Evolutionary conservation across 2,797 vertebrate species (phyloP).

Genomic region (Enteromius afrohamiltoni): DNA sequence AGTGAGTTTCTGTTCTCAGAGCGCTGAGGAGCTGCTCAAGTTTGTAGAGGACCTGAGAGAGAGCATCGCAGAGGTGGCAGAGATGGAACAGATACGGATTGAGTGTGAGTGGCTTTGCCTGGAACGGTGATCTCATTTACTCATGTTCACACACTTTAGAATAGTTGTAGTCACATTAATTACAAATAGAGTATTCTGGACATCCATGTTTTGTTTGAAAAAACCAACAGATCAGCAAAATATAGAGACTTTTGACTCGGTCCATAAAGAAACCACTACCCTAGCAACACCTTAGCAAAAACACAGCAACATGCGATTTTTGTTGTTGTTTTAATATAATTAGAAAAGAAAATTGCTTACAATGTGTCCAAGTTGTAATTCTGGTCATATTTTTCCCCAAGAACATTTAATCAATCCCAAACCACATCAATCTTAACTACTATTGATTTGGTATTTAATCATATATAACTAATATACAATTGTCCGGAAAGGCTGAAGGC

Average conservation of each 20-base stretch:
- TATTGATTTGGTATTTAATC: too few relatives aligned
- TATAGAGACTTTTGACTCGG: not conserved
- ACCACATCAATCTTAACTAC: too few relatives aligned
- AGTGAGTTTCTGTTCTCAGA: conserved; percentile 95
- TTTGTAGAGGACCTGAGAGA: conserved; percentile 97
- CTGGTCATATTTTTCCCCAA: too few relatives aligned
- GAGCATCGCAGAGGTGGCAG: conserved; percentile 95
- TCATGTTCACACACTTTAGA: not conserved
- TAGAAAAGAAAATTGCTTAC: not conserved
- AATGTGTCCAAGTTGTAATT: too few relatives aligned
- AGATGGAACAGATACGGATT: conserved; percentile 98
- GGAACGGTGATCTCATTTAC: not conserved
- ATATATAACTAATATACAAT: too few relatives aligned
- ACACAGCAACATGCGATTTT: not conserved
- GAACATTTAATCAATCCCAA: too few relatives aligned
- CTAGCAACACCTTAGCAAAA: not conserved
- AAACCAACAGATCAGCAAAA: not conserved
- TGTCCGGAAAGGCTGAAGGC: too few relatives aligned
- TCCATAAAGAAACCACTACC: not conserved
- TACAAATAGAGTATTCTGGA: not conserved
- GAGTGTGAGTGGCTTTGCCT: conserved; percentile 85
- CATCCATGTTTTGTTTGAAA: not conserved
- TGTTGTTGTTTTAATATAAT: not conserved
- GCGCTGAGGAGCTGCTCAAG: conserved; percentile 94
- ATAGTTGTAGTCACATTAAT: not conserved